These are phyloP conservation scores for Macropis europaea DNA, from an alignment of 2,888 invertebrate species.

Conservation along the genomic window DNA sequence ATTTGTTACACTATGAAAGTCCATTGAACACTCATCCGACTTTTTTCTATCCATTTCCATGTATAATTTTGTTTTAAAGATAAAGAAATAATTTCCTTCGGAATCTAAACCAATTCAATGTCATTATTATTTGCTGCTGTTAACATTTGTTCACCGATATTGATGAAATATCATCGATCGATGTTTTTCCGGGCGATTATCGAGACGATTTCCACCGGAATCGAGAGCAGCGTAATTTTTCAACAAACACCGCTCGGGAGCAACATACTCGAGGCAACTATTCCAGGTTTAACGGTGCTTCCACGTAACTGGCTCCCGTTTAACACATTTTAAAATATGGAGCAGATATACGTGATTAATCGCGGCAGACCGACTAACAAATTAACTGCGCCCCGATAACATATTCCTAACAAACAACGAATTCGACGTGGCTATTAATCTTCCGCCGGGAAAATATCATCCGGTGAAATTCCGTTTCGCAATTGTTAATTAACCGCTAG, in stretches of 20 bases:
- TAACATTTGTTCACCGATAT: not conserved
- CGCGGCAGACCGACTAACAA: constrained; percentile 24
- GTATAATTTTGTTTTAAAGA: too few relatives aligned
- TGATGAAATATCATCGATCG: constrained; percentile 10
- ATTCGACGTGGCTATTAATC: constrained; percentile 12
- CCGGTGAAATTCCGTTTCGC: not conserved
- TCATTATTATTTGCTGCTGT: too few relatives aligned
- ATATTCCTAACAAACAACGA: constrained; percentile 26
- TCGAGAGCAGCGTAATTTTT: constrained; percentile 23
- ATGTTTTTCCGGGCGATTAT: constrained; percentile 1
- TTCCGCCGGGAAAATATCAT: not conserved
- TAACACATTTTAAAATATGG: constrained; percentile 37
- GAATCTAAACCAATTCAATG: too few relatives aligned
- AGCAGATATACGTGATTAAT: constrained; percentile 30
- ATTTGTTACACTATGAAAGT: too few relatives aligned
- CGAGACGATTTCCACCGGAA: constrained; percentile 4
- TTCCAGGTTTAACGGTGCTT: constrained; percentile 34
- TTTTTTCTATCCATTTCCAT: too few relatives aligned
- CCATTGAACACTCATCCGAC: too few relatives aligned
- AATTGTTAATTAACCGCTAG: constrained; percentile 9
- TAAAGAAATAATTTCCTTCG: too few relatives aligned
- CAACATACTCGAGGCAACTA: not conserved
- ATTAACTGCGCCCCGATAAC: constrained; percentile 24
- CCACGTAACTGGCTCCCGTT: constrained; percentile 27
- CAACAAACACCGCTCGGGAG: not conserved